Percentiles rank a stretch among this genome's conserved stretches.
phyloP scores from a whole-genome alignment of 2,888 invertebrate genomes.

The Tinea semifulvella region DNA sequence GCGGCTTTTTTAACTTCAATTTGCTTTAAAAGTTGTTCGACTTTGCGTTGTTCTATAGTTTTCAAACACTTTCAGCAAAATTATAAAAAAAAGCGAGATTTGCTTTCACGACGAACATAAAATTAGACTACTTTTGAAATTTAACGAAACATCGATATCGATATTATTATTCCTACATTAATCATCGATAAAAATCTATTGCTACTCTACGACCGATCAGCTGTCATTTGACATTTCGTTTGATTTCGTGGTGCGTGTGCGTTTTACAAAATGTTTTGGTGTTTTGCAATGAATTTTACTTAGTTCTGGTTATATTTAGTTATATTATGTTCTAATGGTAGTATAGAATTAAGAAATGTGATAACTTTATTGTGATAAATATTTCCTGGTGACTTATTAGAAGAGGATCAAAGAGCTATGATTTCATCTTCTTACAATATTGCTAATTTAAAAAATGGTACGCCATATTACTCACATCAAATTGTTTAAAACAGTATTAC shows the following conservation, averaged over 20 bases:
- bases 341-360: neutral
- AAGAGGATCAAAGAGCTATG: neutral
- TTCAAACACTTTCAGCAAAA: no score
- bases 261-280: neutral
- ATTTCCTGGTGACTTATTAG: neutral
- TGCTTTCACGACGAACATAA: no score
- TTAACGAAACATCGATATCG: no score
- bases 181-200: constrained; percentile 9
- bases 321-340: no score
- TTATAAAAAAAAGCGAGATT: no score
- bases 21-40: no score
- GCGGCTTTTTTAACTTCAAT: no score
- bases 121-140: no score
- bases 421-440: neutral
- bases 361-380: neutral
- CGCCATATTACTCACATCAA: neutral
- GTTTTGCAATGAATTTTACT: neutral
- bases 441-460: constrained; percentile 7
- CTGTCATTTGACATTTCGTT: constrained; percentile 13
- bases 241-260: neutral
- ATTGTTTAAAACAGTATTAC: neutral
- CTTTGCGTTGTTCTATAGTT: no score
- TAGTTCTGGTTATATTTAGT: no score
- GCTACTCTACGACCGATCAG: constrained; percentile 10
- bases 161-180: no score